phyloP scores from a whole-genome alignment of 2,113 vertebrate species.

The Mesoclemmys tuberculata region DNA sequence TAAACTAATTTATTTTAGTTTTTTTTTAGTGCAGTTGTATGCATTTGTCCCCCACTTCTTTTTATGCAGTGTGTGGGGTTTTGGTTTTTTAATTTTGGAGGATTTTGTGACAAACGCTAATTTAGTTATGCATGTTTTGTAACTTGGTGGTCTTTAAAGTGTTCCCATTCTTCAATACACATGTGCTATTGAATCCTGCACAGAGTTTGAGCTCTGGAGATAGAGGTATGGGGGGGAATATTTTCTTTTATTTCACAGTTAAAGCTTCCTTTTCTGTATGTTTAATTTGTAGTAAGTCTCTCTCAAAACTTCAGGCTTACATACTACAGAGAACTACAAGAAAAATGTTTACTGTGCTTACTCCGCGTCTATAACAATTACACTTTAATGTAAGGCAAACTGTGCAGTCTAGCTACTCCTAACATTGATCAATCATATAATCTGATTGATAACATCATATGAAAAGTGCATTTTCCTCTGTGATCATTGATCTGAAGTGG shows the following conservation, averaged over 20 bases:
- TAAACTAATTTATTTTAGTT: background rate
- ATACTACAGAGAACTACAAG: conserved; percentile 13
- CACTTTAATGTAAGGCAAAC: background rate
- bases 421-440: no score
- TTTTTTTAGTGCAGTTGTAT: background rate
- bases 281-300: conserved; percentile 4
- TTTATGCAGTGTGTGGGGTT: background rate
- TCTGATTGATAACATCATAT: background rate
- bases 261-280: background rate
- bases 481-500: background rate
- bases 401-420: background rate
- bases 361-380: background rate
- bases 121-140: background rate
- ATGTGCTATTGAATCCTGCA: background rate
- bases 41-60: background rate
- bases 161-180: background rate
- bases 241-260: conserved; percentile 49
- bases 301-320: conserved; percentile 8
- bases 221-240: background rate
- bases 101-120: background rate
- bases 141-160: background rate
- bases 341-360: background rate
- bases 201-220: background rate
- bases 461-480: background rate
- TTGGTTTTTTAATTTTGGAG: background rate